Conservation (phyloP, 1,140 invertebrate species). For the Brevipalpus yothersi region DNA sequence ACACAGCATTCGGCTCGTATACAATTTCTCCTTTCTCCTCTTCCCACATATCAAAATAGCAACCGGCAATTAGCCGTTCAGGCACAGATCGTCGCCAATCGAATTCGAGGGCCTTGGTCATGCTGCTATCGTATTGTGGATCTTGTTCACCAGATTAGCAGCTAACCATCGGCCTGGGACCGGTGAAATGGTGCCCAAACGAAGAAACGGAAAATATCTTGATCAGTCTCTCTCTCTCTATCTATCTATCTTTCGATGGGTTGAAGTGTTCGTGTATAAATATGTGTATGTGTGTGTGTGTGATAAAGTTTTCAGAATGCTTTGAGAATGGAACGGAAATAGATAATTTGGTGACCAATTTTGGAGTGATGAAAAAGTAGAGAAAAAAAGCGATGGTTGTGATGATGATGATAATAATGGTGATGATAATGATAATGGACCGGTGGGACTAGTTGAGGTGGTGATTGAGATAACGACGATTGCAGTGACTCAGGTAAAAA, state of each 20-base stretch:
- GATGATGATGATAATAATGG: background rate
- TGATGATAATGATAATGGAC: background rate
- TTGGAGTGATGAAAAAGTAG: background rate
- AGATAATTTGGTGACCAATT: background rate
- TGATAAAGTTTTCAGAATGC: background rate
- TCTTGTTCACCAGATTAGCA: background rate
- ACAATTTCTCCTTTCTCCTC: constrained; percentile 66
- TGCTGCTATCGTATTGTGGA: constrained; percentile 18
- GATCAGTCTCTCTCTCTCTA: background rate
- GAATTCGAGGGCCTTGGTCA: constrained; percentile 97
- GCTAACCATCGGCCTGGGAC: background rate
- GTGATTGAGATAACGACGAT: background rate
- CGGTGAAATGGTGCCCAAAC: background rate
- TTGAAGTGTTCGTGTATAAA: background rate
- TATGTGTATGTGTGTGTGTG: background rate
- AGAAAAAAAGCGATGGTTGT: background rate
- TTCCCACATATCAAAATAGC: constrained; percentile 1
- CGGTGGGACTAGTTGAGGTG: background rate
- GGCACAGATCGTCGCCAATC: constrained; percentile 89
- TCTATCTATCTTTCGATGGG: background rate
- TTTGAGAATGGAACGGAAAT: background rate
- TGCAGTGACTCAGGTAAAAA: background rate
- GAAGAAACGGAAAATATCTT: background rate
- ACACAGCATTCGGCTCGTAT: constrained; percentile 59
- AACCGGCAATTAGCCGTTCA: constrained; percentile 21